phyloP scores from a whole-genome alignment of 2,113 vertebrate species.

The Alligator mississippiensis region DNA sequence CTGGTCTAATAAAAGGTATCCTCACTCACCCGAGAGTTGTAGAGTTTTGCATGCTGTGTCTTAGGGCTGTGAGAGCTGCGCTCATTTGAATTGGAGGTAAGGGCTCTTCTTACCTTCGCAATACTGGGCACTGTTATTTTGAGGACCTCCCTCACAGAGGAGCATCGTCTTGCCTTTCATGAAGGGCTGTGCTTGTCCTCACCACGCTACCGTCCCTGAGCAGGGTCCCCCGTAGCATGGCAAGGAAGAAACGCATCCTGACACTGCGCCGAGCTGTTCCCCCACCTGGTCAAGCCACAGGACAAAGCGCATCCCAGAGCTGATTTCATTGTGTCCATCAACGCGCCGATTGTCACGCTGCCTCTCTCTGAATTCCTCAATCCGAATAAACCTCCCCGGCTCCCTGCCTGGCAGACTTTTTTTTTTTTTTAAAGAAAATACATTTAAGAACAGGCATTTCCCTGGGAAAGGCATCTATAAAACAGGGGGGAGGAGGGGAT shows the following conservation, averaged over 20 bases:
- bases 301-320: background rate
- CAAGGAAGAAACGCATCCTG: background rate
- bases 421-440: conserved; percentile 24
- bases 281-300: background rate
- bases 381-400: background rate
- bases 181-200: background rate
- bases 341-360: background rate
- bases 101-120: background rate
- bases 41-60: background rate
- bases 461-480: background rate
- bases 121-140: background rate
- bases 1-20: no score
- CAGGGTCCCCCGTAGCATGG: background rate
- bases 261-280: background rate
- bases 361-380: background rate
- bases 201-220: accelerated
- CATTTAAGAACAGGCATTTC: conserved; percentile 1
- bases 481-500: background rate
- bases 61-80: accelerated
- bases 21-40: no score
- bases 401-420: background rate
- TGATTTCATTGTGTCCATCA: background rate
- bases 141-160: background rate
- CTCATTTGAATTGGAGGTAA: background rate
- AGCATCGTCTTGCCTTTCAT: background rate